phyloP scores from a whole-genome alignment of 1,140 invertebrate genomes.

The Drosophila tani region DNA sequence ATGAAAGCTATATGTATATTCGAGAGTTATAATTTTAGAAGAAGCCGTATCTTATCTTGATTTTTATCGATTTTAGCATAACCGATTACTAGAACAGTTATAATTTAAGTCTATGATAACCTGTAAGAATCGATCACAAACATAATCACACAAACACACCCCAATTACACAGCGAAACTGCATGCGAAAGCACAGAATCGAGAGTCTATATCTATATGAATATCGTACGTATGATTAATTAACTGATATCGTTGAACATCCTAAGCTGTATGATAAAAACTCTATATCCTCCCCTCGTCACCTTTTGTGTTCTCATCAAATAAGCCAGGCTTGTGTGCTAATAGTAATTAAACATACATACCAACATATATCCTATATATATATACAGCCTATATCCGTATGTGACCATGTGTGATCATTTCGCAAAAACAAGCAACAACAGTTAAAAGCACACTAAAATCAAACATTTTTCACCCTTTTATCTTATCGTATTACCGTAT shows the following conservation, averaged over 20 bases:
- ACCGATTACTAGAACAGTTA: slow-evolving; percentile 37
- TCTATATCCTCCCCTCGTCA: slow-evolving; percentile 38
- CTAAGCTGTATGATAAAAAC: slow-evolving; percentile 61
- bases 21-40: slow-evolving; percentile 22
- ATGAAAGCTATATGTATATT: slow-evolving; percentile 19
- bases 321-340: slow-evolving; percentile 60
- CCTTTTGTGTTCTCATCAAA: slow-evolving; percentile 45
- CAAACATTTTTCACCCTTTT: slow-evolving; percentile 46
- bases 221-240: slow-evolving; percentile 48
- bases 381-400: slow-evolving; percentile 32
- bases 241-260: slow-evolving; percentile 54
- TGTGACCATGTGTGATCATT: slow-evolving; percentile 52
- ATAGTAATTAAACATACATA: slow-evolving; percentile 43
- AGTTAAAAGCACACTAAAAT: slow-evolving; percentile 37
- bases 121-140: slow-evolving; percentile 45
- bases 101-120: slow-evolving; percentile 55
- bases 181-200: slow-evolving; percentile 64
- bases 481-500: slow-evolving; percentile 31
- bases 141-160: slow-evolving; percentile 25
- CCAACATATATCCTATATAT: slow-evolving; percentile 37
- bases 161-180: slow-evolving; percentile 49
- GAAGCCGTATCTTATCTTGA: slow-evolving; percentile 18
- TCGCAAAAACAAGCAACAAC: slow-evolving; percentile 15
- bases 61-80: slow-evolving; percentile 40
- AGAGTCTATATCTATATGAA: slow-evolving; percentile 40